Conservation (phyloP, 2,888 invertebrate genomes). For the Tetranychus piercei region DNA sequence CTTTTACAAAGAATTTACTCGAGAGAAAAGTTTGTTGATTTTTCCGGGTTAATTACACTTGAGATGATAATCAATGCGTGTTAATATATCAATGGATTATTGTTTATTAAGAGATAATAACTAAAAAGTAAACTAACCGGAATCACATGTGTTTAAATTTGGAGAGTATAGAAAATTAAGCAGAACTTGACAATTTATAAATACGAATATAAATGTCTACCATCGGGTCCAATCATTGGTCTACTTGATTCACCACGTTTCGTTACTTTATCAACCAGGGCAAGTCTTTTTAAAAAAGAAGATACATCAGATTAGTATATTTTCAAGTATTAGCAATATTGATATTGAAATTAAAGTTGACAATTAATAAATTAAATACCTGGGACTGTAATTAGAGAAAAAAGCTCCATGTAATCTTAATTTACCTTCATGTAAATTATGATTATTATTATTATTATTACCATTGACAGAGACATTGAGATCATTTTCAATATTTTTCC, state of each 20-base stretch:
- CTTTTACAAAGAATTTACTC: too few relatives aligned
- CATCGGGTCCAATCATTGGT: slow-evolving; percentile 31
- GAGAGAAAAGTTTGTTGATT: too few relatives aligned
- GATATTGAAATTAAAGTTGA: neutral
- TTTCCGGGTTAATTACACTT: too few relatives aligned
- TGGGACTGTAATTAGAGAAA: slow-evolving; percentile 19
- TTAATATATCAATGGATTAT: too few relatives aligned
- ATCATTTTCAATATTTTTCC: neutral
- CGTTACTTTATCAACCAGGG: slow-evolving; percentile 17
- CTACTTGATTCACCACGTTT: slow-evolving; percentile 29
- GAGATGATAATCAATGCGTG: too few relatives aligned
- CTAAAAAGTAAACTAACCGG: too few relatives aligned
- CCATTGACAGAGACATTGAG: neutral
- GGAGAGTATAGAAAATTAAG: too few relatives aligned
- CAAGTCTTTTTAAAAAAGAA: slow-evolving; percentile 4
- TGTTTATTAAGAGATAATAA: too few relatives aligned
- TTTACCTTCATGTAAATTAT: slow-evolving; percentile 11
- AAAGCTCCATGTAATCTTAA: slow-evolving; percentile 19
- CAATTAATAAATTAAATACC: slow-evolving; percentile 10
- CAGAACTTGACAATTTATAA: too few relatives aligned
- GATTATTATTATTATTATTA: slow-evolving; percentile 5
- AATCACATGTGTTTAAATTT: too few relatives aligned
- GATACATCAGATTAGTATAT: neutral
- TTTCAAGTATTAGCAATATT: neutral
- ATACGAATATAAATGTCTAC: slow-evolving; percentile 33